Percentiles rank a stretch among this genome's conserved stretches.
Evolutionary conservation across 2,888 invertebrate species (phyloP).

Genomic region (Caenorhabditis sp.): DNA sequence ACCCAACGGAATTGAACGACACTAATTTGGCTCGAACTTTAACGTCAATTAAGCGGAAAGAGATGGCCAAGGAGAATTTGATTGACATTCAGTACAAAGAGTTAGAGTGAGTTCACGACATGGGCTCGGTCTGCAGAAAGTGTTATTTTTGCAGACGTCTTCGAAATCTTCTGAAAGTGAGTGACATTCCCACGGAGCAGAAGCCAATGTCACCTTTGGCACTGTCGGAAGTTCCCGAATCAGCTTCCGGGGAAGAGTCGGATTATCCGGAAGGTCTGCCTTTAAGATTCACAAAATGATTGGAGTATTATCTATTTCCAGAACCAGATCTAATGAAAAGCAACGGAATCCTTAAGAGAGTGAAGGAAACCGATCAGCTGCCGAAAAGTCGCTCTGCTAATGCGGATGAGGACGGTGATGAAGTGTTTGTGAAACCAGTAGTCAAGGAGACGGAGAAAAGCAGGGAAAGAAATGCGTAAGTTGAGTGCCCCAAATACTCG

Average conservation of each 20-base stretch:
- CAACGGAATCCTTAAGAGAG: slow-evolving; percentile 19
- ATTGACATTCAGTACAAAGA: slow-evolving; percentile 55
- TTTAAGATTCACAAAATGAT: not conserved
- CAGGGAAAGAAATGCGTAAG: slow-evolving; percentile 20
- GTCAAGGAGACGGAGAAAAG: not conserved
- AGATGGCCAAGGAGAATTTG: slow-evolving; percentile 56
- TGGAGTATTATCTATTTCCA: not conserved
- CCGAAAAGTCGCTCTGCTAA: not conserved
- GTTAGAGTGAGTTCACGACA: slow-evolving; percentile 43
- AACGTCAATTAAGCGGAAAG: slow-evolving; percentile 50
- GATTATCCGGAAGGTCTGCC: slow-evolving; percentile 59
- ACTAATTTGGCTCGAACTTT: slow-evolving; percentile 62
- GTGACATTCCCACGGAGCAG: not conserved
- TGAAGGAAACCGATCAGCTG: not conserved
- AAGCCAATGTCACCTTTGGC: not conserved
- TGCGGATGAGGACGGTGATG: slow-evolving; percentile 20
- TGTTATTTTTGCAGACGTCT: slow-evolving; percentile 18
- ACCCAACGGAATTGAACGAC: slow-evolving; percentile 64
- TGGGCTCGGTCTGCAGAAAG: not conserved
- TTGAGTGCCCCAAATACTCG: not conserved
- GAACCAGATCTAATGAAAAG: slow-evolving; percentile 37
- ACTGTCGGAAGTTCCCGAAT: not conserved
- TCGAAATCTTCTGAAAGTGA: slow-evolving; percentile 16
- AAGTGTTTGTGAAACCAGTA: slow-evolving; percentile 1
- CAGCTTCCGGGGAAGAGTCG: slow-evolving; percentile 11